Evolutionary conservation across 2,797 vertebrate genomes (phyloP), one percentile per base, ranked within the genome.

Genomic region (Acanthurus lineatus): DNA sequence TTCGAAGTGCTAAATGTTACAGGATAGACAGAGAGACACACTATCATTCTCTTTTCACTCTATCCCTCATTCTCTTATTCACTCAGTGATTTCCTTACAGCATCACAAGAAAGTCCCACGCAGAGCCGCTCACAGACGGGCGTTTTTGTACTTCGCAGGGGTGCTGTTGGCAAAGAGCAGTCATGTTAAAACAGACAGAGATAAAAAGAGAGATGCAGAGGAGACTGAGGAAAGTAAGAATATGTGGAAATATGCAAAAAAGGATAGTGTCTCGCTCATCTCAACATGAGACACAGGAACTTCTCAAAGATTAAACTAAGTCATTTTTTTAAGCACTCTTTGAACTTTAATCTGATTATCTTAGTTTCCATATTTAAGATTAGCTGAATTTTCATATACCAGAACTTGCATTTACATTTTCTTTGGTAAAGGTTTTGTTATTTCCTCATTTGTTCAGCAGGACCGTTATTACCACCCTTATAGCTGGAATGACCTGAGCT

Each of bases 101-200:
- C 78, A 84, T 85, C 86, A 80, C 61, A 86, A 86, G 65, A 84
- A 86, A 87, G 77, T 74, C 81, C 75, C 84, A 74, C 66, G 78
- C 78, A 59, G 66, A 82, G 85, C 56, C 76, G 69, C 76, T 78
- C 77, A 65, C 86, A 87, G 82, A 83, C 44, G 45, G 84, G 57
- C 53, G 73, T 81, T 79, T 87, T 75, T 87, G 84, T 90, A 79
- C 86, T 89, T 92, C 51, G 77, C 86, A 82, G 86, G 77, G 78
- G 68, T 82, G 86, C 89, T 83, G 70, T 79, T 90, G 76, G 85
- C 85, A 85, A 79, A 66, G 77, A 86, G 77, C 5, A 81, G 64
- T 69, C 72, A 75, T 79, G 83, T 85, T 82, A 84, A 64, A 76
- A 77, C 81, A 83, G 42, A 71, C 69, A 56, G 60, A 80, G 59